Conservation (phyloP, 2,113 vertebrate genomes). For the Phyllostomus hastatus region DNA sequence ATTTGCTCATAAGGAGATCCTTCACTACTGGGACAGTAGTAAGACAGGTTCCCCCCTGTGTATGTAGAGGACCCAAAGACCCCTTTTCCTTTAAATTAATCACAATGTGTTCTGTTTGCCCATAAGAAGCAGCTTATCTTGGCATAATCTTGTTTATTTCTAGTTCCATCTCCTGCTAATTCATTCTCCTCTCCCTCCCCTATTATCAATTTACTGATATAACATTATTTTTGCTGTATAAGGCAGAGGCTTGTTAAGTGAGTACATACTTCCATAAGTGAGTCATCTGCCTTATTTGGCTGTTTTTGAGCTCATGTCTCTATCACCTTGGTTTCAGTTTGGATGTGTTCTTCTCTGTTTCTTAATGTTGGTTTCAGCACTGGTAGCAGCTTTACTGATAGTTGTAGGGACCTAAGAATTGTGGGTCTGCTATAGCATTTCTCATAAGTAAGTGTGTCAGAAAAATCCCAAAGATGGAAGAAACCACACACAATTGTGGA, state of each 20-base stretch:
- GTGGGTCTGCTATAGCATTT: background rate
- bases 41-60: background rate
- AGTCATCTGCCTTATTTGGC: background rate
- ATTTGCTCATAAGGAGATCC: background rate
- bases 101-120: background rate
- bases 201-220: background rate
- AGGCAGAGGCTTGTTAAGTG: background rate
- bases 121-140: background rate
- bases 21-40: background rate
- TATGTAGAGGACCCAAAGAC: background rate
- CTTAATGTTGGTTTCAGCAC: background rate
- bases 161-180: background rate
- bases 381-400: background rate
- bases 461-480: background rate
- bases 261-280: background rate
- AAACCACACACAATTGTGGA: background rate
- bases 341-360: background rate
- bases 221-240: background rate
- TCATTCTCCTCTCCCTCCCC: background rate
- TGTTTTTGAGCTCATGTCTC: background rate
- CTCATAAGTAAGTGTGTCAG: background rate
- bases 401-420: background rate
- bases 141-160: background rate
- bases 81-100: background rate
- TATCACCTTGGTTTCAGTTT: background rate